Conservation (phyloP, 2,888 invertebrate species). For the Polyommatus iphigenia region DNA sequence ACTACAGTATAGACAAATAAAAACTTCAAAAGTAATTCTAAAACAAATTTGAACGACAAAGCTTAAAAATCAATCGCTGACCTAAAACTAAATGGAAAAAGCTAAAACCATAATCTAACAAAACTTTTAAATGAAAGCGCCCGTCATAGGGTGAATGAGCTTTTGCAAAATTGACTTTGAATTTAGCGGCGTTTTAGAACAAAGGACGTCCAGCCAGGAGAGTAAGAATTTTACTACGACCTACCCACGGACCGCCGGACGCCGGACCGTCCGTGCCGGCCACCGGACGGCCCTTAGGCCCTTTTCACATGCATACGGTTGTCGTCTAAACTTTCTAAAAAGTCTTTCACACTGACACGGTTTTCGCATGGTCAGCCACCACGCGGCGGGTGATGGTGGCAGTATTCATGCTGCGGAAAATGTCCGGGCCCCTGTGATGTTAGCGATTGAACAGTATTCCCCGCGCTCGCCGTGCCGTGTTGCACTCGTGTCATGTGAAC, state of each 20-base stretch:
- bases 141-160: constrained; percentile 14
- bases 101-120: constrained; percentile 14
- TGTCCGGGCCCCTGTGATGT: too few relatives aligned
- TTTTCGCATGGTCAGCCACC: too few relatives aligned
- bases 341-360: too few relatives aligned
- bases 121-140: constrained; percentile 18
- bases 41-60: constrained; percentile 7
- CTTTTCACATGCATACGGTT: too few relatives aligned
- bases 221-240: constrained; percentile 71
- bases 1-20: neutral
- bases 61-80: constrained; percentile 16
- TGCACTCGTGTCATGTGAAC: too few relatives aligned
- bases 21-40: neutral
- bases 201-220: constrained; percentile 5
- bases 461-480: too few relatives aligned
- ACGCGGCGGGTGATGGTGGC: too few relatives aligned
- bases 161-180: constrained; percentile 12
- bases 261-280: constrained; percentile 36
- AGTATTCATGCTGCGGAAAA: too few relatives aligned
- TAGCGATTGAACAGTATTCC: too few relatives aligned
- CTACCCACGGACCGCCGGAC: constrained; percentile 45
- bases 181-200: constrained; percentile 18
- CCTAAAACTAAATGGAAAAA: neutral
- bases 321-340: too few relatives aligned
- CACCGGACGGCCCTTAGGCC: constrained; percentile 59